Conservation (phyloP, 2,888 invertebrate genomes). For the Cephus pygmeus region DNA sequence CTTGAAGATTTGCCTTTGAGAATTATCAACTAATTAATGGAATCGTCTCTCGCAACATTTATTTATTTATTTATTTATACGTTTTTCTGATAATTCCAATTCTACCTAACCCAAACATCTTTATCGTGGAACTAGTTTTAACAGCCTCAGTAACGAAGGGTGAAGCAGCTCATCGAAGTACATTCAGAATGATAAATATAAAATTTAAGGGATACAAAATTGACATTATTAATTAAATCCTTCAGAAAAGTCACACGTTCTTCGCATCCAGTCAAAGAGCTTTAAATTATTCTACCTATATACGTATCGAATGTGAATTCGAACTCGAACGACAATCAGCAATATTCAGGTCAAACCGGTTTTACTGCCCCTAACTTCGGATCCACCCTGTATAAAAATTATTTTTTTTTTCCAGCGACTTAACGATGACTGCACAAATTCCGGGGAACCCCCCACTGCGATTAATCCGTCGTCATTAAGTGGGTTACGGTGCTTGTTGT, state of each 20-base stretch:
- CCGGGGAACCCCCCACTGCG: slow-evolving; percentile 26
- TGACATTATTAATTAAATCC: not conserved
- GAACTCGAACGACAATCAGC: not conserved
- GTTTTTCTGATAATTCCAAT: not conserved
- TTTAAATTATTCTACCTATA: too few species aligned
- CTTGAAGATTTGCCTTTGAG: not conserved
- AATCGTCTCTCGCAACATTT: not conserved
- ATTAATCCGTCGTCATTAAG: slow-evolving; percentile 21
- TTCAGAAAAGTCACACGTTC: not conserved
- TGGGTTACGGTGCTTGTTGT: slow-evolving; percentile 37
- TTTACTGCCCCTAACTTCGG: not conserved
- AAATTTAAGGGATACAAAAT: not conserved
- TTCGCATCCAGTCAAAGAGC: not conserved
- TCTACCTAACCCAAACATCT: not conserved
- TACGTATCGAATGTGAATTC: too few species aligned
- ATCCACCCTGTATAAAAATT: not conserved
- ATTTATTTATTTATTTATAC: not conserved
- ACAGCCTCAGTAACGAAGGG: not conserved
- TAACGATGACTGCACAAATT: slow-evolving; percentile 39
- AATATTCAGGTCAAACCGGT: not conserved
- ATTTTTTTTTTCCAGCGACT: not conserved
- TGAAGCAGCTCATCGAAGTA: not conserved
- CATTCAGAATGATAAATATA: not conserved
- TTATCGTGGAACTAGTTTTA: not conserved
- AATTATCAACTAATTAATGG: not conserved